A percentile compares a stretch with the other conserved stretches of the same genome.
phyloP scores from a whole-genome alignment of 2,113 vertebrate genomes.

The Hyperopisus bebe region DNA sequence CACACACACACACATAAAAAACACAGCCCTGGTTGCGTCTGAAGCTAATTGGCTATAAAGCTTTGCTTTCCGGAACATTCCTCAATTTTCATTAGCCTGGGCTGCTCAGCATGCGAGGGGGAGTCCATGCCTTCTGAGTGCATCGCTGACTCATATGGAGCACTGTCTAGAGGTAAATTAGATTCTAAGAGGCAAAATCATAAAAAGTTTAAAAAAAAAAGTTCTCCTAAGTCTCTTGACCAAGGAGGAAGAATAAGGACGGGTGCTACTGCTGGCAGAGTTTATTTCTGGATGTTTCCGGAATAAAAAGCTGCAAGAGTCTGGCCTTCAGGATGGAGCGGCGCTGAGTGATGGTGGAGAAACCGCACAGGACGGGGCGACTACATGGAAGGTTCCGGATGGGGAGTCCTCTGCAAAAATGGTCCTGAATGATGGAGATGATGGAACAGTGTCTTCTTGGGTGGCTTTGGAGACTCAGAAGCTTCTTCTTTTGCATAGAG shows the following conservation, averaged over 20 bases:
- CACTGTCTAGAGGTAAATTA: not conserved
- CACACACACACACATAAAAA: not conserved
- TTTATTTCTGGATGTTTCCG: not conserved
- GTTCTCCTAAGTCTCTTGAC: not conserved
- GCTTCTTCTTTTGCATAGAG: not conserved
- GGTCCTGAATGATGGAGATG: not conserved
- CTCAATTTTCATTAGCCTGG: constrained; percentile 8
- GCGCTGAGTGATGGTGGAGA: not conserved
- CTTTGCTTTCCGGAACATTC: not conserved
- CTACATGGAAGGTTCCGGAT: not conserved
- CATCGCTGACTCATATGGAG: constrained; percentile 7
- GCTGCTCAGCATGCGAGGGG: not conserved
- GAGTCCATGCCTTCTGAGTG: not conserved
- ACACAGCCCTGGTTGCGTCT: not conserved
- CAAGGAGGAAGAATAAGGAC: not conserved
- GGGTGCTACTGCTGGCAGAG: not conserved
- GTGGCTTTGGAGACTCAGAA: not conserved
- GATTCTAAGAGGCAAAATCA: not conserved
- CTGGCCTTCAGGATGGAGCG: not conserved
- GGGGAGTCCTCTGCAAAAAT: not conserved
- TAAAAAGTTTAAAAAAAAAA: not conserved
- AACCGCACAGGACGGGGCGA: not conserved
- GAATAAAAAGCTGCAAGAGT: not conserved
- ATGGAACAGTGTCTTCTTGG: not conserved
- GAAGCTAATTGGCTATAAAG: not conserved